Base-by-base conservation (phyloP, 2,113 vertebrate species). In the Willisornis vidua region DNA sequence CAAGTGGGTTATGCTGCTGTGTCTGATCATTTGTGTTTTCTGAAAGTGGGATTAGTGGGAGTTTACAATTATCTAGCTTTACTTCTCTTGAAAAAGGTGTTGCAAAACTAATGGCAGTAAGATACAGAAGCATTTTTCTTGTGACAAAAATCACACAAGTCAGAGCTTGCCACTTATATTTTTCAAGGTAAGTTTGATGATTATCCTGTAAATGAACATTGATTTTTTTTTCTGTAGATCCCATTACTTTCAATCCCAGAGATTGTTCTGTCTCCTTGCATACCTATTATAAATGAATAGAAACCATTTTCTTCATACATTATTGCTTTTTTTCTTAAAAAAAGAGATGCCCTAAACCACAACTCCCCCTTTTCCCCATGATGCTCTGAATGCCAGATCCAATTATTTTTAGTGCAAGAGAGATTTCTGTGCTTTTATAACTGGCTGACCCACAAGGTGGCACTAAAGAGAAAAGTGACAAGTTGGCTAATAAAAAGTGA, bases 401-500 rank as follows among this genome's bases (percentile, higher is more conserved):
- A 33, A 26, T 46, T 20, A 59, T 85, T 94, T 73, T 82, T 46
- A 79, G 85, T 5, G 14, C 59, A 86, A 39, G 16, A 79, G 67
- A 93, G 48, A 58, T 18, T 54, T 68, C 10, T 75, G 49, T 61
- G 78, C 87, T 94, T 94, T 87, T 95, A 62, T 96, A 97, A 89
- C 93, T 51, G 49, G 57, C 37, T 97, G 94, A 93, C 92, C 98
- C 98, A 98, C 98, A 98, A 98, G 98, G 95, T 98, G 98, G 98
- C 97, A 97, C 97, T 97, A 98, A 96, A 98, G 98, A 98, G 97
- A 98, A 98, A 97, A 98, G 91, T 94, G 97, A 98, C 96, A 96
- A 93, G 89, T 94, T 76, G 73, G 52, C 90, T 96, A 96, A 93
- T 94, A 92, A 83, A 97, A 97, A 96, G 41, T 63, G 81, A 97